A percentile compares a stretch with the other conserved stretches of the same genome.
Conservation (phyloP, 2,113 vertebrate genomes). For the Corynorhinus townsendii region DNA sequence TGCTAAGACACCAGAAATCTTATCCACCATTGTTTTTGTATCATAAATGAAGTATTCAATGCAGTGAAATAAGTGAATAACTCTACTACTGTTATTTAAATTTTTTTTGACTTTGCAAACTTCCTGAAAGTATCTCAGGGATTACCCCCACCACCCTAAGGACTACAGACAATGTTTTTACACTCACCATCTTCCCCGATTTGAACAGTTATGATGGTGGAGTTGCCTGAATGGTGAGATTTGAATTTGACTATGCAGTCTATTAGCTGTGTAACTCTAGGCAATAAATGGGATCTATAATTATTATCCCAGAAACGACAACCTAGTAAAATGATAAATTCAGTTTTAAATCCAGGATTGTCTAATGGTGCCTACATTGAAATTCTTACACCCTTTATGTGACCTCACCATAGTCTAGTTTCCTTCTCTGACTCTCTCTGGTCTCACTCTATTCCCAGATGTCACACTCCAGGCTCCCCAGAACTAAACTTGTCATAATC, state of each 20-base stretch:
- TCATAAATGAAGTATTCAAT: not conserved
- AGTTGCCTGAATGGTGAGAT: not conserved
- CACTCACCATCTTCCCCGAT: accelerated
- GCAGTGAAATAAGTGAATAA: not conserved
- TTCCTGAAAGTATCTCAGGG: not conserved
- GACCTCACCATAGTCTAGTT: not conserved
- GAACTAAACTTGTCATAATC: too few relatives aligned
- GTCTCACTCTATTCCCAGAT: not conserved
- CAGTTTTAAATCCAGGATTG: not conserved
- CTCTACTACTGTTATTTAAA: not conserved
- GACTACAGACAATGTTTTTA: not conserved
- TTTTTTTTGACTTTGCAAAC: not conserved
- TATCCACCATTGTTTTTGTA: not conserved
- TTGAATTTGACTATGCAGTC: not conserved
- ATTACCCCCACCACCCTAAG: not conserved
- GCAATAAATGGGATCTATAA: not conserved
- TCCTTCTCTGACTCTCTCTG: not conserved
- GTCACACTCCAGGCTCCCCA: not conserved
- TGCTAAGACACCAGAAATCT: not conserved
- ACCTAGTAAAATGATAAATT: not conserved
- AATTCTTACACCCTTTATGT: not conserved
- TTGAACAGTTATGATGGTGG: not conserved
- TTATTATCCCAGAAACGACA: not conserved
- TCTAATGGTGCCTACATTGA: not conserved
- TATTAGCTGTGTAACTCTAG: not conserved